Percentiles rank a stretch among this genome's conserved stretches.
These are phyloP conservation scores for Megaustenia siamemsis DNA, from an alignment of 2,888 invertebrate genomes.

Conservation along the genomic window DNA sequence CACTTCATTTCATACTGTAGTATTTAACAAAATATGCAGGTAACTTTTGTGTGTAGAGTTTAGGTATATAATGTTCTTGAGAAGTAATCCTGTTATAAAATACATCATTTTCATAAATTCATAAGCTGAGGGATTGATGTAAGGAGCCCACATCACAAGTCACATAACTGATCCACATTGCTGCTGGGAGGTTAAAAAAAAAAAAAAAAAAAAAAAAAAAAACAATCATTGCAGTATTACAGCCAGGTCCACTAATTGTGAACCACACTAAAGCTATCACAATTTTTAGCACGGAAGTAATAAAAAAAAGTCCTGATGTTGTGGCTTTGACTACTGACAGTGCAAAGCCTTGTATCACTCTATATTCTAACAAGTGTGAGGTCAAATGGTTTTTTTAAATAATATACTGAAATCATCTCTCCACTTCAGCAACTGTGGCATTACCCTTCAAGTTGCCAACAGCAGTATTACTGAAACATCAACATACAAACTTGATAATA, in stretches of 20 bases:
- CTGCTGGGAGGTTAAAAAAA: background rate
- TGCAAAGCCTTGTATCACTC: conserved; percentile 13
- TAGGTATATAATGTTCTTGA: no score
- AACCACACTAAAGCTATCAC: conserved; percentile 26
- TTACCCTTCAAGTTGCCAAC: background rate
- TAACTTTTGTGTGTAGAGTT: no score
- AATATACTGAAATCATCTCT: conserved; percentile 2
- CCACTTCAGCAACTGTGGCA: background rate
- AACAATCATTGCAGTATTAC: conserved; percentile 9
- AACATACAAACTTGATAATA: background rate
- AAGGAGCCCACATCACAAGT: background rate
- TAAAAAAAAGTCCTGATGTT: conserved; percentile 8
- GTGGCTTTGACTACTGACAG: background rate
- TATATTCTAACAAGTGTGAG: conserved; percentile 6
- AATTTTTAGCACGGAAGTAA: conserved; percentile 29
- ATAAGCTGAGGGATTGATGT: background rate
- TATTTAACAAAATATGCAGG: background rate
- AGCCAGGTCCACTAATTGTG: background rate
- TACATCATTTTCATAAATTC: background rate
- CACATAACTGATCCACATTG: background rate
- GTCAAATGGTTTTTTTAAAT: conserved; percentile 18
- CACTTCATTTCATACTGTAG: background rate
- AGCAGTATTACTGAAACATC: background rate
- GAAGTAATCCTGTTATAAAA: background rate
- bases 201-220: no score